These are phyloP conservation scores for Dermatophagoides farinae DNA, from an alignment of 1,140 invertebrate genomes.

Conservation along the genomic window DNA sequence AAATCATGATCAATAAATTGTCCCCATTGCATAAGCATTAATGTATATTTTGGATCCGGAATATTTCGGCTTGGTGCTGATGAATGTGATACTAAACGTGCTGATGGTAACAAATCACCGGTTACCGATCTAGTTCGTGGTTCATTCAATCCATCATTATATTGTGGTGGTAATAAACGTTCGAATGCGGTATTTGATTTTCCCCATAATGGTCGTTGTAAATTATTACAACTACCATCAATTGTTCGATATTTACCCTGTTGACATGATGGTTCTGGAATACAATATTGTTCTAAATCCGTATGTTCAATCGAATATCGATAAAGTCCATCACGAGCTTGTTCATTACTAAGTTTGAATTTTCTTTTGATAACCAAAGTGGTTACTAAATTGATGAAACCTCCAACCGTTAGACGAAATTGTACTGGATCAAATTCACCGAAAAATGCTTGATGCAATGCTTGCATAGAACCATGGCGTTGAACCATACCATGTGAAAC, in stretches of 20 bases:
- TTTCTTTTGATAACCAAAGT: conserved; percentile 11
- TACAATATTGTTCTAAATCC: conserved; percentile 10
- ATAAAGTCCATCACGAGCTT: conserved; percentile 12
- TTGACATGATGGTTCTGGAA: conserved; percentile 9
- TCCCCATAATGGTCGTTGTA: conserved; percentile 32
- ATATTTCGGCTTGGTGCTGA: conserved; percentile 17
- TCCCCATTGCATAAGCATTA: conserved; percentile 52
- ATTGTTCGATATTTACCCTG: conserved; percentile 32
- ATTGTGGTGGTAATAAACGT: conserved; percentile 25
- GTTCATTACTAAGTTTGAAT: conserved; percentile 8
- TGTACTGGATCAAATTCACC: conserved; percentile 10
- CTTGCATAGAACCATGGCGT: conserved; percentile 9
- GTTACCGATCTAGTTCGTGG: conserved; percentile 9
- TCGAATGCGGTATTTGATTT: conserved; percentile 24
- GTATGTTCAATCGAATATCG: conserved; percentile 12
- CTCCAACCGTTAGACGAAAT: conserved; percentile 11
- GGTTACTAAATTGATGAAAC: conserved; percentile 12
- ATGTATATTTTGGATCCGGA: conserved; percentile 25
- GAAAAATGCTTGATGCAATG: conserved; percentile 15
- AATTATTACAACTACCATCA: conserved; percentile 54
- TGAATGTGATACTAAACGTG: conserved; percentile 17
- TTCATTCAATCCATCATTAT: conserved; percentile 24
- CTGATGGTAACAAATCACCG: conserved; percentile 14
- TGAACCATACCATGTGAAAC: conserved; percentile 11
- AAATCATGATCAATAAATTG: conserved; percentile 16